phyloP scores from a whole-genome alignment of 2,888 invertebrate species.

The Apeira syringaria region DNA sequence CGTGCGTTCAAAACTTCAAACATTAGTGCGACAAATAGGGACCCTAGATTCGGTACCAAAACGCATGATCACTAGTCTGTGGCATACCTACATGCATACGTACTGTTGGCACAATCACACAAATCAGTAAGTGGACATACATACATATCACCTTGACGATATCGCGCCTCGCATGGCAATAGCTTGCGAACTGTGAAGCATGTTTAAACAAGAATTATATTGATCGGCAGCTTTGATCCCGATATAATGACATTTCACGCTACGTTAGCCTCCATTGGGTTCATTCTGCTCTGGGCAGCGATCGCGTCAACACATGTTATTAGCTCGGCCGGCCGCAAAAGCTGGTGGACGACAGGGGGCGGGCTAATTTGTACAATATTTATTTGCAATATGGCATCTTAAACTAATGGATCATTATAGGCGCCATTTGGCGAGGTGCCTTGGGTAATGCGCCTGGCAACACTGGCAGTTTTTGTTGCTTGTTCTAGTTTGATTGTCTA shows the following conservation, averaged over 20 bases:
- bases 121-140: too few species aligned
- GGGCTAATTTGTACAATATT: slow-evolving; percentile 77
- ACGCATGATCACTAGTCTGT: too few species aligned
- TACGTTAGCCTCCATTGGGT: slow-evolving; percentile 39
- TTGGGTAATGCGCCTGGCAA: slow-evolving; percentile 52
- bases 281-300: slow-evolving; percentile 29
- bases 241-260: slow-evolving; percentile 66
- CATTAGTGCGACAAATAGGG: too few species aligned
- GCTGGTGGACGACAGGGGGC: slow-evolving; percentile 69
- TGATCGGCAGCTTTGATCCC: slow-evolving; percentile 45
- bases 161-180: too few species aligned
- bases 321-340: slow-evolving; percentile 31
- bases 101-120: too few species aligned
- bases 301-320: slow-evolving; percentile 58
- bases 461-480: slow-evolving; percentile 34
- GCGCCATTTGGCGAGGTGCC: slow-evolving; percentile 71
- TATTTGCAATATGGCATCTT: slow-evolving; percentile 73
- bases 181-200: too few species aligned
- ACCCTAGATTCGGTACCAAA: too few species aligned
- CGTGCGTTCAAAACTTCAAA: too few species aligned
- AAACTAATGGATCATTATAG: slow-evolving; percentile 66
- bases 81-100: too few species aligned
- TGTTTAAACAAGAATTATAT: slow-evolving; percentile 25
- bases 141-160: too few species aligned
- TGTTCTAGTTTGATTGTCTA: slow-evolving; percentile 16